Evolutionary conservation across 2,888 invertebrate genomes (phyloP), one percentile per base, ranked within the genome.

Genomic region (Arctia plantaginis): DNA sequence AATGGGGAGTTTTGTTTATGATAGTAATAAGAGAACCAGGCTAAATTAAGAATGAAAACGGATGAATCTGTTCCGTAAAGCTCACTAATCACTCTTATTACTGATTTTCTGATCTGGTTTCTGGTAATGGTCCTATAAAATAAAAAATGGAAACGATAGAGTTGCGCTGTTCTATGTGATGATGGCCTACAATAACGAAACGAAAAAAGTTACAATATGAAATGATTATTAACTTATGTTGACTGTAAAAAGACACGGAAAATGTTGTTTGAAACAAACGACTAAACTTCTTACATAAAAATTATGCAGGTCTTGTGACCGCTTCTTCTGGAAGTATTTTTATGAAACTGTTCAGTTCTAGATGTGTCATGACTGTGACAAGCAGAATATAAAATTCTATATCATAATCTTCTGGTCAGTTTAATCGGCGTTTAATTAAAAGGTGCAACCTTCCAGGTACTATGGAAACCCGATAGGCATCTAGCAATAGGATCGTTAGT

Each of bases 401-500:
- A 12, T 13, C n/a, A 39, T 10, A 4, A 65, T 69, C 4, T 33
- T 23, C 33, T 59, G 0, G 39, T 41, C 20, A 62, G 41, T 62
- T 73, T 77, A 80, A 84, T 78, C 80, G 0, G 1, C 27, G 79
- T 71, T 88, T 77, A 85, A 74, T 18, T 0, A 39, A 27, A 73
- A 30, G 55, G 81, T 84, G 55, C 64, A 78, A 89, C 83, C 82
- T 75, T 83, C 79, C 90, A 86, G 71, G 62, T 79, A 85, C 86
- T 88, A 89, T 88, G 91, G 95, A 94, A 95, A 95, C 91, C 91
- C 93, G 95, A 95, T 95, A 94, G 95, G 94, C 93, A 95, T 95
- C 93, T 93, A 89, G 90, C 92, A 93, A 93, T 92, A 90, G 92
- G 90, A 92, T 94, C 94, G 94, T 95, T 95, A 95, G 94, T 95